A percentile compares a stretch with the other conserved stretches of the same genome.
phyloP scores from a whole-genome alignment of 2,113 vertebrate species.

The Panthera uncia region DNA sequence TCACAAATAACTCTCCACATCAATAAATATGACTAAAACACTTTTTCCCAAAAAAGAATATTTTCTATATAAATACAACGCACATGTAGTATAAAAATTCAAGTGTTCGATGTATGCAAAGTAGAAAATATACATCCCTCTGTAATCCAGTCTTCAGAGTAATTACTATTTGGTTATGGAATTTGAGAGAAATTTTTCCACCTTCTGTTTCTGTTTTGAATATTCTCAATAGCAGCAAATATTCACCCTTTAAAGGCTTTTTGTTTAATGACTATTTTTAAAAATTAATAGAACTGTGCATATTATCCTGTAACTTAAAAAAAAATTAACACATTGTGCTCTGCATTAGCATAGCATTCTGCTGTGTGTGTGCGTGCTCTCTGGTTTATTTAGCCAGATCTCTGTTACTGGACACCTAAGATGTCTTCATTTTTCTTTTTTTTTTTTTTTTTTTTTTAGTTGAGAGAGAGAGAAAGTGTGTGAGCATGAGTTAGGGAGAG shows the following conservation, averaged over 20 bases:
- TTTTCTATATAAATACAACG: constrained; percentile 19
- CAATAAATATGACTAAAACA: neutral
- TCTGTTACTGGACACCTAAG: neutral
- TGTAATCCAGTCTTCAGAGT: neutral
- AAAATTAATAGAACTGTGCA: neutral
- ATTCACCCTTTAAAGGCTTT: neutral
- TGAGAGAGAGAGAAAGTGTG: too few relatives aligned
- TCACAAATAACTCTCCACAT: neutral
- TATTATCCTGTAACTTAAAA: neutral
- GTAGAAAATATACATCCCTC: neutral
- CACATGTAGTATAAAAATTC: neutral
- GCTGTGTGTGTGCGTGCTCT: fast-evolving
- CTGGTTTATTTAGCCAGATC: neutral
- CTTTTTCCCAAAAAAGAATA: neutral
- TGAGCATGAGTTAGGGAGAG: too few relatives aligned
- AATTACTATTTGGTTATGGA: neutral
- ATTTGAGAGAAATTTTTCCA: neutral
- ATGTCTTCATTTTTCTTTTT: neutral
- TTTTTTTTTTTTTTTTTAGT: too few relatives aligned
- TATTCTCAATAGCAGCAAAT: neutral
- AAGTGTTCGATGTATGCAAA: neutral
- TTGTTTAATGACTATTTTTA: neutral
- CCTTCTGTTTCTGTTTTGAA: constrained; percentile 24
- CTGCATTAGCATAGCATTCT: neutral
- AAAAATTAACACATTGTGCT: neutral